Conservation (phyloP, 2,888 invertebrate genomes). For the Lasius platythorax region DNA sequence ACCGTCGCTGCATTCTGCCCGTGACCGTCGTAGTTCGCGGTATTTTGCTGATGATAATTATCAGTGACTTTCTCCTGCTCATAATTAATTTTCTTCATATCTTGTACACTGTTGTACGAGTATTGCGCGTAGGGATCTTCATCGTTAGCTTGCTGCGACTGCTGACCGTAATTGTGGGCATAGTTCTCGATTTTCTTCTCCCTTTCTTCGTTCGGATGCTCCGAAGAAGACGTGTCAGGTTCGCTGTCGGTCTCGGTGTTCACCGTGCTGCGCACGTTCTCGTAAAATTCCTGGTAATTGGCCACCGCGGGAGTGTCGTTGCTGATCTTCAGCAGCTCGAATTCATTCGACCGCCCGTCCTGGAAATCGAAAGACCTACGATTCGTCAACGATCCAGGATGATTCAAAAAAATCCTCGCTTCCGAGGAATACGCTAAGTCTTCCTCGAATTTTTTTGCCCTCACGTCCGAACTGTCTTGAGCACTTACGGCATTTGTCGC, state of each 20-base stretch:
- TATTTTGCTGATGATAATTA: conserved; percentile 72
- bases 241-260: conserved; percentile 27
- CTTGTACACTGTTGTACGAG: conserved; percentile 55
- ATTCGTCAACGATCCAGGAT: conserved; percentile 72
- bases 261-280: conserved; percentile 70
- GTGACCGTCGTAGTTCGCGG: conserved; percentile 63
- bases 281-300: conserved; percentile 82
- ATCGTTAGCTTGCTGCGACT: conserved; percentile 28
- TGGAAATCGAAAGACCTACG: conserved; percentile 80
- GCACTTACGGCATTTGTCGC: conserved; percentile 29
- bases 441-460: conserved; percentile 61
- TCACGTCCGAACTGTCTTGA: background rate
- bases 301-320: conserved; percentile 83
- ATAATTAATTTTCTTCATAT: conserved; percentile 58
- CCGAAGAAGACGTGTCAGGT: background rate
- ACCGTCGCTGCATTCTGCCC: conserved; percentile 47
- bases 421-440: conserved; percentile 79
- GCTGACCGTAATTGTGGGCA: conserved; percentile 68
- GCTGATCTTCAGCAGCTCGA: conserved; percentile 83
- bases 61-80: conserved; percentile 73
- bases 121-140: conserved; percentile 60
- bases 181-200: conserved; percentile 75
- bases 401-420: conserved; percentile 78
- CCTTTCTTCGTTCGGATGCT: conserved; percentile 37
- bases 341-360: conserved; percentile 76